Percentiles rank a stretch among this genome's conserved stretches.
Conservation (phyloP, 2,888 invertebrate species). For the Cantharis rufa region DNA sequence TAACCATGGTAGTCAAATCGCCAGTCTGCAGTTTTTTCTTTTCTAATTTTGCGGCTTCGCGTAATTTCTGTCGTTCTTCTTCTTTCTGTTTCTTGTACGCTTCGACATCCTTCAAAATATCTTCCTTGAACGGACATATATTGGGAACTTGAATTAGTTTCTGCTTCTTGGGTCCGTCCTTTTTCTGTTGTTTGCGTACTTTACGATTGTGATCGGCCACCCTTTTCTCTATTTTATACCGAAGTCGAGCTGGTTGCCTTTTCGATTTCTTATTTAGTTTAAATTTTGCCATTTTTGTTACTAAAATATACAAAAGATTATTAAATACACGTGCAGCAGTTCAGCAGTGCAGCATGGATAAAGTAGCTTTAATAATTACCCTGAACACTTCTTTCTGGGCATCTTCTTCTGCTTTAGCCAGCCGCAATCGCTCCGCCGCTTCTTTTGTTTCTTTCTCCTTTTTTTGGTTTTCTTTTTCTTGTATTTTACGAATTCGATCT, state of each 20-base stretch:
- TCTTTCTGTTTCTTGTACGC: slow-evolving; percentile 70
- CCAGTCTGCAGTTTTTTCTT: slow-evolving; percentile 49
- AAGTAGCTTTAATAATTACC: no score
- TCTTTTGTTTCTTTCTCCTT: no score
- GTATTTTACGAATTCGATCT: no score
- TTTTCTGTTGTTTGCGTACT: slow-evolving; percentile 75
- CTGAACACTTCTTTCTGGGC: no score
- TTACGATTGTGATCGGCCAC: slow-evolving; percentile 88
- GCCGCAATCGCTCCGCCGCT: no score
- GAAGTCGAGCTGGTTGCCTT: slow-evolving; percentile 72
- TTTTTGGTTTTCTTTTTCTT: no score
- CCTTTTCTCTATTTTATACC: slow-evolving; percentile 89
- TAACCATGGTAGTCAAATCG: slow-evolving; percentile 37
- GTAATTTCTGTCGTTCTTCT: slow-evolving; percentile 63
- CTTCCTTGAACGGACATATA: slow-evolving; percentile 94
- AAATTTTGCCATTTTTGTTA: slow-evolving; percentile 33
- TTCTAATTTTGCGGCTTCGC: slow-evolving; percentile 60
- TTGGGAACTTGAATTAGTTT: slow-evolving; percentile 85
- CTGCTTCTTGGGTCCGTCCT: slow-evolving; percentile 69
- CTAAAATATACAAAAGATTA: not conserved
- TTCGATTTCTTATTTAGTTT: slow-evolving; percentile 73
- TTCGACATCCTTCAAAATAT: slow-evolving; percentile 88
- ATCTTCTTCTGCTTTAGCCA: no score
- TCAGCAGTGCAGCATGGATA: no score
- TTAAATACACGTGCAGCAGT: not conserved